Percentiles rank a stretch among this genome's conserved stretches.
These are phyloP conservation scores for Dicrurus megarhynchus DNA, from an alignment of 2,113 vertebrate species.

Conservation along the genomic window DNA sequence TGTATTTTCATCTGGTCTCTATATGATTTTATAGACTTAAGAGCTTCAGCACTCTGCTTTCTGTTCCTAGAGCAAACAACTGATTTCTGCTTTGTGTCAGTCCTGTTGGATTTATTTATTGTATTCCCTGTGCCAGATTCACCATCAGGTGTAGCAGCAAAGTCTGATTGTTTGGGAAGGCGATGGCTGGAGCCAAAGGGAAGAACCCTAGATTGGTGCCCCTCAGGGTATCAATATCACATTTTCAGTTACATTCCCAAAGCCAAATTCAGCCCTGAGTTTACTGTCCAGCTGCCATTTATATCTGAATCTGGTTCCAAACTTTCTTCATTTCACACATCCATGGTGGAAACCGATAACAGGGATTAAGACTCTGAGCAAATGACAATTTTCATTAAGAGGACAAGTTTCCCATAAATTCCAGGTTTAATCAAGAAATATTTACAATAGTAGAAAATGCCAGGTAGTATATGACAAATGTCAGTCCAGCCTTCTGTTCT, in stretches of 20 bases:
- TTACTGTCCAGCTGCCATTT: not conserved
- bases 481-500: not conserved
- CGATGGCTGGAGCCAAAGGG: not conserved
- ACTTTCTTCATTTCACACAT: not conserved
- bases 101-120: not conserved
- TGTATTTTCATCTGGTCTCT: not conserved
- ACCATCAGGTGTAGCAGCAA: not conserved
- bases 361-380: not conserved
- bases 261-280: not conserved
- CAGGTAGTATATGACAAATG: not conserved
- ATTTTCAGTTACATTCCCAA: not conserved
- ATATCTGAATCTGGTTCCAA: not conserved
- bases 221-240: not conserved
- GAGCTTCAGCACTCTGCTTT: fast-evolving
- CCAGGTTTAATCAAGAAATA: not conserved
- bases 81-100: not conserved
- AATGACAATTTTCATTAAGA: not conserved
- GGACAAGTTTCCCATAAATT: not conserved
- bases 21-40: not conserved
- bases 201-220: not conserved
- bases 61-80: not conserved
- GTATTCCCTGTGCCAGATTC: not conserved
- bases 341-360: not conserved
- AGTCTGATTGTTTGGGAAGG: not conserved
- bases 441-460: not conserved